Percentiles rank a stretch among this genome's conserved stretches.
Conservation (phyloP, 2,888 invertebrate species). For the Tachina lurida region DNA sequence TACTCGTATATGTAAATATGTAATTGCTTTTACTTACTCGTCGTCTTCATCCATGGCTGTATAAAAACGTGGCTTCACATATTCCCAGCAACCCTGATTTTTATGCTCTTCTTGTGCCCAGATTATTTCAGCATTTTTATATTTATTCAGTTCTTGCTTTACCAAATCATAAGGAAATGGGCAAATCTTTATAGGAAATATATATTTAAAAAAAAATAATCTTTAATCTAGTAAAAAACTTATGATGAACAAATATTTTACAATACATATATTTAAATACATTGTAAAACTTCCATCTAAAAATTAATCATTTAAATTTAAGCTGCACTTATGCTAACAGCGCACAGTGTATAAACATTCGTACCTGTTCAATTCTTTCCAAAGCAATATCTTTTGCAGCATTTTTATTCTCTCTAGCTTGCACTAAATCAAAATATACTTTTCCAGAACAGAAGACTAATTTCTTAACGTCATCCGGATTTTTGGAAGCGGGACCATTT, state of each 20-base stretch:
- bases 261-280: background rate
- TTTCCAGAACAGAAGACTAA: slow-evolving; percentile 93
- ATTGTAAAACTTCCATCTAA: background rate
- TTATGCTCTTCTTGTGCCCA: slow-evolving; percentile 96
- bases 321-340: background rate
- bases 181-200: slow-evolving; percentile 82
- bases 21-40: slow-evolving; percentile 77
- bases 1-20: no score
- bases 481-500: slow-evolving; percentile 85
- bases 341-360: background rate
- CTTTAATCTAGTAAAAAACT: background rate
- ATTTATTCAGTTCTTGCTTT: slow-evolving; percentile 87
- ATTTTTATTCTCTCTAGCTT: slow-evolving; percentile 87
- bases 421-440: slow-evolving; percentile 91
- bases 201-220: background rate
- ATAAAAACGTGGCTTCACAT: slow-evolving; percentile 88
- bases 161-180: slow-evolving; percentile 95
- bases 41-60: slow-evolving; percentile 88
- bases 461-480: slow-evolving; percentile 87
- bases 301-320: background rate
- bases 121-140: slow-evolving; percentile 87
- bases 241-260: background rate
- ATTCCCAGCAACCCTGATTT: slow-evolving; percentile 92
- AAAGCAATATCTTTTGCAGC: slow-evolving; percentile 90
- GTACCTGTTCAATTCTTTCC: slow-evolving; percentile 91